These are phyloP conservation scores for Patella depressa DNA, from an alignment of 2,888 invertebrate species.

Conservation along the genomic window DNA sequence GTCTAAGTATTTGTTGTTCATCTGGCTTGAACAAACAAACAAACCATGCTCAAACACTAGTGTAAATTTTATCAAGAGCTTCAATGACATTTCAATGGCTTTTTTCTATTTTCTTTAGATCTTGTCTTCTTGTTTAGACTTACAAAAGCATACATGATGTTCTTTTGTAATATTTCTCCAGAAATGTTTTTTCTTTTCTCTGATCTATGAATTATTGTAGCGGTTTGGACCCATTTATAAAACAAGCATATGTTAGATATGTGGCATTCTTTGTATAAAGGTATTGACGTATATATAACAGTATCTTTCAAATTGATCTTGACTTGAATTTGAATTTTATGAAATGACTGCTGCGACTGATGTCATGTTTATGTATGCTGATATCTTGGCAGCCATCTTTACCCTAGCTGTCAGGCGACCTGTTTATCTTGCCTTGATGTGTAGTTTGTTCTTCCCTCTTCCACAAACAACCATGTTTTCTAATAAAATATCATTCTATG, in stretches of 20 bases:
- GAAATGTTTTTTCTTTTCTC: too few relatives aligned
- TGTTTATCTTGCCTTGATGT: slow-evolving; percentile 20
- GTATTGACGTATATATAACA: too few relatives aligned
- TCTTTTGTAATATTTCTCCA: too few relatives aligned
- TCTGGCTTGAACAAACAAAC: slow-evolving; percentile 2
- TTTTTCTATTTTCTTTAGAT: neutral
- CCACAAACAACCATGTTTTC: slow-evolving; percentile 23
- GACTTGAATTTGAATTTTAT: too few relatives aligned
- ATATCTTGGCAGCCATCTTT: neutral
- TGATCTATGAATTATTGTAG: too few relatives aligned
- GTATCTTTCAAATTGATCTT: too few relatives aligned
- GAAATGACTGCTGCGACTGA: too few relatives aligned
- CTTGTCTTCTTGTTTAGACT: neutral
- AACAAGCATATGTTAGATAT: too few relatives aligned
- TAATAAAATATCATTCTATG: slow-evolving; percentile 23
- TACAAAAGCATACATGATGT: too few relatives aligned
- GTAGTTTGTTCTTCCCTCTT: slow-evolving; percentile 15
- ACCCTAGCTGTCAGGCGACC: neutral
- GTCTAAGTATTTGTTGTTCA: neutral
- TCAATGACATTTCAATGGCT: slow-evolving; percentile 2
- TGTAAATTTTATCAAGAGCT: neutral
- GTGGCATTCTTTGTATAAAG: too few relatives aligned
- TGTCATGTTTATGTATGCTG: neutral
- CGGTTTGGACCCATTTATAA: too few relatives aligned
- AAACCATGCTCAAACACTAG: neutral